Base-by-base conservation (phyloP, 1,140 invertebrate species). In the Drosophila paulistorum region DNA sequence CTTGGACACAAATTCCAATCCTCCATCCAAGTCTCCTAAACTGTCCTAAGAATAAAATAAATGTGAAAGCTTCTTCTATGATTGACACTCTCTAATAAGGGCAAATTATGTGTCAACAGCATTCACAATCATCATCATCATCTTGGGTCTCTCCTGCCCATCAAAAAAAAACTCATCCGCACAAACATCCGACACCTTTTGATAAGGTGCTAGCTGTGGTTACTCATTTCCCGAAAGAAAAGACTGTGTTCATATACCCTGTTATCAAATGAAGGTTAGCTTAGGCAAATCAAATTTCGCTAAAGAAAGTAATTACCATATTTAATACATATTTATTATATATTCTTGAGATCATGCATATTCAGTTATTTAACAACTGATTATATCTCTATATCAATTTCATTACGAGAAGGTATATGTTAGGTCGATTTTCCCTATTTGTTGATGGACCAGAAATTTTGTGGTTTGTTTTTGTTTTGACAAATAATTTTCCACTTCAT, bases 401-500 rank as follows among this genome's bases (percentile, higher is more conserved):
- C 6, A n/a, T 42, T 1, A 6, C n/a, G 14, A 5, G 2, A 14
- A 3, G 45, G 45, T 51, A 51, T 51, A 51, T 10, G 4, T 7
- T 1, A 23, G 9, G 45, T 51, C 45, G 45, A 51, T 11, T 10
- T 11, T 11, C 11, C 7, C 17, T 11, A 23, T 20, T 23, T 1
- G 6, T 23, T n/a, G 7, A 7, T 45, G 0, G 11, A 13, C 10
- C 2, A 10, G 17, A 48, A 48, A 20, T 51, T 9, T 51, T 23
- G 45, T 51, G 45, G 45, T 51, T 23, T 51, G 45, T 70, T 71
- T 39, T 51, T 75, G 69, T 79, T 79, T 77, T 79, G 69, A 76
- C 74, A 77, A 77, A 62, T 67, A 76, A 79, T 79, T 79, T 76
- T 79, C 73, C 74, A 79, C 73, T 68, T 79, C 77, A 79, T 76